Evolutionary conservation across 2,797 vertebrate genomes (phyloP).

Genomic region (Petrocephalus sullivani): DNA sequence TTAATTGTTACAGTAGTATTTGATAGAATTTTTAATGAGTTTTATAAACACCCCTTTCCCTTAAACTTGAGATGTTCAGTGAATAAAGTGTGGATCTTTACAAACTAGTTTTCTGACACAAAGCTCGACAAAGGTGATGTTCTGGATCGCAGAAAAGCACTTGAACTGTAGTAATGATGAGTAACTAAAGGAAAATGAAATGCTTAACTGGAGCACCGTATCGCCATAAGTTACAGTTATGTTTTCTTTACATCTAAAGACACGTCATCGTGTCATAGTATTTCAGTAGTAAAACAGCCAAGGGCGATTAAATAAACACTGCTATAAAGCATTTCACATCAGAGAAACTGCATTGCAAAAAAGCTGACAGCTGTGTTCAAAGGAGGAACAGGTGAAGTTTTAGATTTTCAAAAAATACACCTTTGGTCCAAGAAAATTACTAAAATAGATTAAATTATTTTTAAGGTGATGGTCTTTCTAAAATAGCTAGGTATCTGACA

Average conservation of each 20-base stretch:
- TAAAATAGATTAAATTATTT: background rate
- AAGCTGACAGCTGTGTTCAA: background rate
- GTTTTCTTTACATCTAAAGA: background rate
- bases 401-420: background rate
- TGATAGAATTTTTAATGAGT: background rate
- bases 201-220: background rate
- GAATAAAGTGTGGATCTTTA: background rate
- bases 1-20: background rate
- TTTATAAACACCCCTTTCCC: background rate
- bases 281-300: background rate
- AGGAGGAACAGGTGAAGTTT: background rate
- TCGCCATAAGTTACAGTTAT: background rate
- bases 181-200: background rate
- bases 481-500: background rate
- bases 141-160: background rate
- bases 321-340: background rate
- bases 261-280: background rate
- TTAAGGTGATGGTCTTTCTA: background rate
- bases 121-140: background rate
- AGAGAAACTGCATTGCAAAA: background rate
- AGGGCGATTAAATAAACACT: background rate
- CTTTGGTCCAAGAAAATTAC: background rate
- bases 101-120: slow-evolving; percentile 5
- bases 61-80: background rate
- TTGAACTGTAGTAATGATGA: background rate